Evolutionary conservation across 2,888 invertebrate genomes (phyloP).

Genomic region (Stramonita haemastoma): DNA sequence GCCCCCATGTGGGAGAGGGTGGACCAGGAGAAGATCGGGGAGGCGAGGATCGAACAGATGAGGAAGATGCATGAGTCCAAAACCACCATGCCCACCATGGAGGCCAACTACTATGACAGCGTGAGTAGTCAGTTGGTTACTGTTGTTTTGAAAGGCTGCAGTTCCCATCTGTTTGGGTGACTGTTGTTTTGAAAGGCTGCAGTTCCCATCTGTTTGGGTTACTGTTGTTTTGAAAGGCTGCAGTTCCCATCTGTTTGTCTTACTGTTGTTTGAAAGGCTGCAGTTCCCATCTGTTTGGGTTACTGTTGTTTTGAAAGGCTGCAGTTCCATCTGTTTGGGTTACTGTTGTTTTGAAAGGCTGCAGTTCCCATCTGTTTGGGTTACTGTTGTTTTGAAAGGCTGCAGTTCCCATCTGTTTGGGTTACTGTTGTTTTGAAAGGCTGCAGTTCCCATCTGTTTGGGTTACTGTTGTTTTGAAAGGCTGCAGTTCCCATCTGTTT

Average conservation of each 20-base stretch:
- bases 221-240: not conserved
- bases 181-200: not conserved
- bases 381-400: not conserved
- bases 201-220: not conserved
- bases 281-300: too few species aligned
- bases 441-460: too few species aligned
- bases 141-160: not conserved
- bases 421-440: not conserved
- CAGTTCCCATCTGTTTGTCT: not conserved
- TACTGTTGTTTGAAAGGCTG: not conserved
- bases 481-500: not conserved
- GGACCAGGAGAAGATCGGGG: constrained; percentile 56
- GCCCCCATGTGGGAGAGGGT: constrained; percentile 49
- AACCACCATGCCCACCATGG: constrained; percentile 61
- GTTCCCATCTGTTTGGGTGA: not conserved
- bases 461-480: not conserved
- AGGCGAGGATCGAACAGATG: constrained; percentile 64
- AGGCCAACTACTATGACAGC: constrained; percentile 61
- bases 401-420: not conserved
- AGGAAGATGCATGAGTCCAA: constrained; percentile 65
- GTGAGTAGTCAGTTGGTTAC: constrained; percentile 44
- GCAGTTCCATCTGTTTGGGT: not conserved
- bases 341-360: not conserved
- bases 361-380: too few species aligned
- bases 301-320: not conserved